Conservation (phyloP, 2,797 vertebrate species). For the Siniperca undulata region DNA sequence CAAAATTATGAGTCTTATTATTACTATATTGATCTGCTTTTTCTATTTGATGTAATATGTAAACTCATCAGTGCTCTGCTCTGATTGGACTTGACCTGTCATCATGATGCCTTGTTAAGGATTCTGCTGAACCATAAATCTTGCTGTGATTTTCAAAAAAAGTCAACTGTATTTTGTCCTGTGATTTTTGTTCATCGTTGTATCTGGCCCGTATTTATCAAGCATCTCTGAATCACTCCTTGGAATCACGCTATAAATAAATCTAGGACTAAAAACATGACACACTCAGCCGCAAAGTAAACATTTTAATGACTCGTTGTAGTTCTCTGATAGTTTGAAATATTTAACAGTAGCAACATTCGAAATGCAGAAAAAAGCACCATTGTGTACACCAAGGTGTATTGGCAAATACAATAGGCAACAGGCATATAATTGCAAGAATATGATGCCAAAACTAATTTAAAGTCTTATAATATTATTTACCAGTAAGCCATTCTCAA, state of each 20-base stretch:
- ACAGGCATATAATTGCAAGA: neutral
- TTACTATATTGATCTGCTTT: constrained; percentile 26
- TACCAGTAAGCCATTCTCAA: neutral
- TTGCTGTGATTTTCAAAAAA: constrained; percentile 48
- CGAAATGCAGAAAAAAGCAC: neutral
- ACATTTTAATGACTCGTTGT: neutral
- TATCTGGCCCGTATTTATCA: neutral
- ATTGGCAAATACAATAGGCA: neutral
- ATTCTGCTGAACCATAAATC: constrained; percentile 62
- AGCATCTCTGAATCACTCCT: neutral
- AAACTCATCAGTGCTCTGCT: constrained; percentile 1
- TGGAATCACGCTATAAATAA: neutral
- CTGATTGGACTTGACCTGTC: constrained; percentile 35
- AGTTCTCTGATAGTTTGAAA: neutral
- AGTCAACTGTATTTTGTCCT: neutral
- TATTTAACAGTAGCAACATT: neutral
- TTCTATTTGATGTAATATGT: constrained; percentile 43
- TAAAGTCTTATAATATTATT: neutral
- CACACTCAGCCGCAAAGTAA: neutral
- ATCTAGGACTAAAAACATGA: neutral
- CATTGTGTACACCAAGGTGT: too few species aligned
- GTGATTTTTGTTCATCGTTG: neutral
- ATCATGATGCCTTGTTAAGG: constrained; percentile 33
- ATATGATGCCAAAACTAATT: neutral
- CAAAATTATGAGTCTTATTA: constrained; percentile 22